Percentiles rank a stretch among this genome's conserved stretches.
phyloP scores from a whole-genome alignment of 2,113 vertebrate species.

The Mastomys natalensis region DNA sequence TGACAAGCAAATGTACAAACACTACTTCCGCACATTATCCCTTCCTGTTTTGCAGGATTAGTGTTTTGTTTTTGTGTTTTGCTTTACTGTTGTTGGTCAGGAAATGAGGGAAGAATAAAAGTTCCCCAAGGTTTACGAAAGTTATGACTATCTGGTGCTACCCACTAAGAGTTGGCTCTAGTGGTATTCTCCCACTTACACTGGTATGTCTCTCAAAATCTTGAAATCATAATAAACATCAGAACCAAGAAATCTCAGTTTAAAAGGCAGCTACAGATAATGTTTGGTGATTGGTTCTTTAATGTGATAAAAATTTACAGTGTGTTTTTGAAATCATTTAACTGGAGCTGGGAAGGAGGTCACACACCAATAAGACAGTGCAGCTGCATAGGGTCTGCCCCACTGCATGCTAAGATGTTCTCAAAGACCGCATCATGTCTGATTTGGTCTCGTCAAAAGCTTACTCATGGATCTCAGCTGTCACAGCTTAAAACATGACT shows the following conservation, averaged over 20 bases:
- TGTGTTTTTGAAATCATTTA: background rate
- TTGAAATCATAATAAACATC: slow-evolving; percentile 15
- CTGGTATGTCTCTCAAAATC: slow-evolving; percentile 24
- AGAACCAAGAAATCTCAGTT: background rate
- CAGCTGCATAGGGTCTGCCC: background rate
- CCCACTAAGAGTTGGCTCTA: slow-evolving; percentile 57
- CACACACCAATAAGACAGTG: slow-evolving; percentile 39
- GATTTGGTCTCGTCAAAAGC: background rate
- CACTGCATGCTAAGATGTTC: background rate
- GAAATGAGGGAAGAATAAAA: background rate
- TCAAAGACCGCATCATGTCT: background rate
- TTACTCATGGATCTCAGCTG: background rate
- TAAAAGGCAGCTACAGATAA: slow-evolving; percentile 49
- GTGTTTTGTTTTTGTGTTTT: background rate
- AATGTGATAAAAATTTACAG: slow-evolving; percentile 41
- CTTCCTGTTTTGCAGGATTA: background rate
- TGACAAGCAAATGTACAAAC: background rate
- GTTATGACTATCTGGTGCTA: slow-evolving; percentile 28
- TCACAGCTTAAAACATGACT: background rate
- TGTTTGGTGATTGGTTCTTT: slow-evolving; percentile 34
- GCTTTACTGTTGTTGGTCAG: background rate
- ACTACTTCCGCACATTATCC: too few relatives aligned
- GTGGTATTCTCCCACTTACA: background rate
- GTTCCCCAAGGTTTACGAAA: slow-evolving; percentile 56
- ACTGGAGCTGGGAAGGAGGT: background rate